A percentile compares a stretch with the other conserved stretches of the same genome.
Evolutionary conservation across 2,113 vertebrate genomes (phyloP).

Genomic region (Pangasianodon gigas): DNA sequence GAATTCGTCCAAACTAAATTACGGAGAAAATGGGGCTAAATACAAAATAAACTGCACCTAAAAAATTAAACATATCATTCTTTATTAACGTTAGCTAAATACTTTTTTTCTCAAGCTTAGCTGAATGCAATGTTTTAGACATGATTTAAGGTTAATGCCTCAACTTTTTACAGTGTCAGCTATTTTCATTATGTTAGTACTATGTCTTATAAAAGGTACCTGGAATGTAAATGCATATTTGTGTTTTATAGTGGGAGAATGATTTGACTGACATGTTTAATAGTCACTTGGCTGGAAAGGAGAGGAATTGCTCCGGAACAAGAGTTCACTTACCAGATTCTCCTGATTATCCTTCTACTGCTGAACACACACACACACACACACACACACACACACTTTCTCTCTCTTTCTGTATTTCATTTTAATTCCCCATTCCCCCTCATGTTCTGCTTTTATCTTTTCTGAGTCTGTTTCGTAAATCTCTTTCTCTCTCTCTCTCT

Average conservation of each 20-base stretch:
- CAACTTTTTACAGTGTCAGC: not conserved
- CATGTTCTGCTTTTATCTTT: not conserved
- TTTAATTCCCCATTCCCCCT: not conserved
- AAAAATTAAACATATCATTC: not conserved
- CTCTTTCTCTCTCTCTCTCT: not conserved
- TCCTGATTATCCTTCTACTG: not conserved
- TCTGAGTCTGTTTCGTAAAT: constrained; percentile 1
- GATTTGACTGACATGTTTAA: constrained; percentile 8
- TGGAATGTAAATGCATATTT: not conserved
- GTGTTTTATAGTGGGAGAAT: not conserved
- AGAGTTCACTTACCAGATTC: constrained; percentile 15
- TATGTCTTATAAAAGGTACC: not conserved
- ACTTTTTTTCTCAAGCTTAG: not conserved
- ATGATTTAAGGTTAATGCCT: not conserved
- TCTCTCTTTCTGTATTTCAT: not conserved
- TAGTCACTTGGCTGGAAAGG: not conserved
- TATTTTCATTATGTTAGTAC: not conserved
- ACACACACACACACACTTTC: not conserved
- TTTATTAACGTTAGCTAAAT: not conserved
- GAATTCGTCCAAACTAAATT: not conserved
- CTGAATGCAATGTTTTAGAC: not conserved
- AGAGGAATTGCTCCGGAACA: not conserved
- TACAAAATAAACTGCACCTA: not conserved
- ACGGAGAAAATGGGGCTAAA: not conserved
- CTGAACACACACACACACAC: not conserved